Evolutionary conservation across 2,797 vertebrate species (phyloP).

Genomic region (Gastrophryne carolinensis): DNA sequence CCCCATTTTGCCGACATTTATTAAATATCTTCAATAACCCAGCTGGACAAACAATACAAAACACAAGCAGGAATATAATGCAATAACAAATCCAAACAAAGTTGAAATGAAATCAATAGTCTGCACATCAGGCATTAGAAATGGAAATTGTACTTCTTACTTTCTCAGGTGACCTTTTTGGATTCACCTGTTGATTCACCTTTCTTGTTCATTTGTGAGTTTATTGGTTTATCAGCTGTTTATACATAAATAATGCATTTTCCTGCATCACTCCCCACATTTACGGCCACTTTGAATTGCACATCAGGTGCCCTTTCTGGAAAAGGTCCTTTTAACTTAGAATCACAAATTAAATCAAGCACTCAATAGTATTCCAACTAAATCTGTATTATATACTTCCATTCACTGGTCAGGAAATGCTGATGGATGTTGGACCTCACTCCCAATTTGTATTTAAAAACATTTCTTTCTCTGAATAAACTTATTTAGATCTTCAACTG

Average conservation of each 20-base stretch:
- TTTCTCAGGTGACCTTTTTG: constrained; percentile 28
- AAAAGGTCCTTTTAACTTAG: constrained; percentile 38
- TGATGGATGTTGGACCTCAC: constrained; percentile 47
- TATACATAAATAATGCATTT: constrained; percentile 48
- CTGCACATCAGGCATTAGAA: not conserved
- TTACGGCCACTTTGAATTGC: constrained; percentile 38
- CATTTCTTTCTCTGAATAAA: constrained; percentile 44
- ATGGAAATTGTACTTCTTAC: not conserved
- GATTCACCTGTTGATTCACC: constrained; percentile 44
- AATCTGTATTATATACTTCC: constrained; percentile 36
- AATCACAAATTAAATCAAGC: constrained; percentile 49
- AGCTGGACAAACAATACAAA: too few species aligned
- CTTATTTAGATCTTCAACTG: constrained; percentile 44
- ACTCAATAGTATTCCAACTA: constrained; percentile 29
- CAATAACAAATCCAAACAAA: not conserved
- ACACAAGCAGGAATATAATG: not conserved
- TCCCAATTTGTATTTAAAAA: constrained; percentile 46
- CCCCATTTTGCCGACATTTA: too few species aligned
- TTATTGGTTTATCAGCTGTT: constrained; percentile 41
- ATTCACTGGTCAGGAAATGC: constrained; percentile 43
- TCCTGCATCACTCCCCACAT: constrained; percentile 5
- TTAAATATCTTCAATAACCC: too few species aligned
- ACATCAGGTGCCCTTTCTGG: constrained; percentile 43
- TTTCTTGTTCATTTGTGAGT: constrained; percentile 44
- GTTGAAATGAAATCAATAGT: not conserved